These are phyloP conservation scores for Malaclemys terrapin DNA, from an alignment of 2,113 vertebrate genomes.

Conservation along the genomic window DNA sequence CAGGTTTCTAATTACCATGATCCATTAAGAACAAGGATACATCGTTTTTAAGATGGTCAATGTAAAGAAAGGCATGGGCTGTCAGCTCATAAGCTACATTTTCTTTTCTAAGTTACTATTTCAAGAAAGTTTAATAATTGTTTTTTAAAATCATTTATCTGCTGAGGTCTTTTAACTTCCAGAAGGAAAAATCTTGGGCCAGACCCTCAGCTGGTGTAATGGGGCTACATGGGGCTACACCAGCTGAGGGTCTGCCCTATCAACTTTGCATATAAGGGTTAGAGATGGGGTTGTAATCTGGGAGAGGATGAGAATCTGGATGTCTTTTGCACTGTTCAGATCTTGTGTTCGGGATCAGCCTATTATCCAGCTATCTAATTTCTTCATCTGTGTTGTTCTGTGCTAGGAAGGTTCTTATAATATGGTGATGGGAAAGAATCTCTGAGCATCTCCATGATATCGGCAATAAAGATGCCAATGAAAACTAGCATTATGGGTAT, in stretches of 20 bases:
- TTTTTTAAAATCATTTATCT: neutral
- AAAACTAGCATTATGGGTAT: neutral
- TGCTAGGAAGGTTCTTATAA: neutral
- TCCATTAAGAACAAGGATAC: neutral
- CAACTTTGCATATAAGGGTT: neutral
- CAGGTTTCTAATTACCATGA: neutral
- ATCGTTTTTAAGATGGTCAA: neutral
- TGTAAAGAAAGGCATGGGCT: neutral
- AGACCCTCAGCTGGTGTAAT: accelerated
- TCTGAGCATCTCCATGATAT: neutral
- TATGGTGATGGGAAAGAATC: conserved; percentile 20
- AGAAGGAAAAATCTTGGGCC: neutral
- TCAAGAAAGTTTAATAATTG: neutral
- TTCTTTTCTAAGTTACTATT: neutral
- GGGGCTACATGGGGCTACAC: accelerated
- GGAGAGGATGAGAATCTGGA: neutral
- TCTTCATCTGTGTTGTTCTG: neutral
- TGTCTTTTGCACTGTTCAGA: neutral
- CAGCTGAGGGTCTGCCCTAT: neutral
- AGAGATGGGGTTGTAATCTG: neutral
- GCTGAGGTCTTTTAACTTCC: neutral
- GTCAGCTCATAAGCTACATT: neutral
- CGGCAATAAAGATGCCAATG: neutral
- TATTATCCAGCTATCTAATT: neutral
- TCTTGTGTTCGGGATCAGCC: neutral